Conservation (phyloP, 2,888 invertebrate genomes). For the Candidula unifasciata region DNA sequence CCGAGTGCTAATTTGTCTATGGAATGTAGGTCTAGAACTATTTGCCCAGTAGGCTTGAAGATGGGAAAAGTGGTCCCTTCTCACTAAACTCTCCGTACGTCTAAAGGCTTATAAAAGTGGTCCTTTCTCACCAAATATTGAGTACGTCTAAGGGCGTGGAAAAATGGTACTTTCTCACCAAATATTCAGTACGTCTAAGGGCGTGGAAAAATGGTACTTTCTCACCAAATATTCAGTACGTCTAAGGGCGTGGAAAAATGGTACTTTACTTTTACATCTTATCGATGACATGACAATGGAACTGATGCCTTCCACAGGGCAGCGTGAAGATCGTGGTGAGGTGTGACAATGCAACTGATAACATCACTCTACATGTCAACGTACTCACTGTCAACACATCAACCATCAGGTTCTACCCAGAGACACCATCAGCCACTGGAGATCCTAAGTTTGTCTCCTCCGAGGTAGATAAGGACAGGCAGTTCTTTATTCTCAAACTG, state of each 20-base stretch:
- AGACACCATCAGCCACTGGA: slow-evolving; percentile 35
- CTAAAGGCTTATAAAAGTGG: too few relatives aligned
- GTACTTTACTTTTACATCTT: too few relatives aligned
- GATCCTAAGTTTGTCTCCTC: slow-evolving; percentile 53
- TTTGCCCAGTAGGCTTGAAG: too few relatives aligned
- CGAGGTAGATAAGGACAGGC: slow-evolving; percentile 63
- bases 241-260: background rate
- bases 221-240: too few relatives aligned
- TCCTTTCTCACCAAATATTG: too few relatives aligned
- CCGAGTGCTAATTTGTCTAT: too few relatives aligned
- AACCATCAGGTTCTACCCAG: slow-evolving; percentile 21
- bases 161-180: too few relatives aligned
- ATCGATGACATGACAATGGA: too few relatives aligned
- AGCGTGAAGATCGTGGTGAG: slow-evolving; percentile 44
- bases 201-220: background rate
- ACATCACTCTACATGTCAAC: slow-evolving; percentile 52
- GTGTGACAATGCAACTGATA: slow-evolving; percentile 26
- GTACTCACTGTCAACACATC: slow-evolving; percentile 29
- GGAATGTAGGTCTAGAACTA: too few relatives aligned
- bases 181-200: background rate
- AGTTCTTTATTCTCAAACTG: slow-evolving; percentile 81
- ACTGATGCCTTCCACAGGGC: slow-evolving; percentile 7
- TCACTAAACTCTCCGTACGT: too few relatives aligned
- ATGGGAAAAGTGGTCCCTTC: too few relatives aligned
- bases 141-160: background rate